These are phyloP conservation scores for Drosophila gunungcola DNA, from an alignment of 1,140 invertebrate species.

Conservation along the genomic window DNA sequence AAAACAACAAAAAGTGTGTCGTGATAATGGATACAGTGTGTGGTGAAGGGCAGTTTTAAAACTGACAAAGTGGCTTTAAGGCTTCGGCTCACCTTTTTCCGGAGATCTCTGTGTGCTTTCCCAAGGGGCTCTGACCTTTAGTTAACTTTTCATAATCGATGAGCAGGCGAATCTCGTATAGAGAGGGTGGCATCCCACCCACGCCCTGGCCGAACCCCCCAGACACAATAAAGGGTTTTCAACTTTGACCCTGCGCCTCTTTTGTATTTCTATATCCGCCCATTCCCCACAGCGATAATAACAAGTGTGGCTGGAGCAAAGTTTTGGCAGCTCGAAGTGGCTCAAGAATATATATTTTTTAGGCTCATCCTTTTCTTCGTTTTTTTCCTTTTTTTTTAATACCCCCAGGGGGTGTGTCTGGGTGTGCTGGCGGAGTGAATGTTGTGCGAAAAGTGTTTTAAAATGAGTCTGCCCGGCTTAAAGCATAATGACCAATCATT, in stretches of 20 bases:
- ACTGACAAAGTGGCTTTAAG: constrained; percentile 28
- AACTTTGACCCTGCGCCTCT: constrained; percentile 74
- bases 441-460: constrained; percentile 44
- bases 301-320: constrained; percentile 61
- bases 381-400: not conserved
- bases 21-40: constrained; percentile 18
- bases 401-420: constrained; percentile 23
- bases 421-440: constrained; percentile 8
- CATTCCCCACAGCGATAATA: constrained; percentile 47
- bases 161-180: constrained; percentile 57
- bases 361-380: constrained; percentile 41
- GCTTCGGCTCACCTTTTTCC: constrained; percentile 15
- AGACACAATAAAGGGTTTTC: constrained; percentile 70
- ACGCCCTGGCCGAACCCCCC: not conserved
- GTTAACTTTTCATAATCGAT: constrained; percentile 78
- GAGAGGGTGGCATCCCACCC: not conserved
- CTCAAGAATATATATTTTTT: constrained; percentile 51
- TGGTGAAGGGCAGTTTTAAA: constrained; percentile 8
- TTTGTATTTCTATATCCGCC: constrained; percentile 39
- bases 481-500: constrained; percentile 30
- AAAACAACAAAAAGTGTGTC: not conserved
- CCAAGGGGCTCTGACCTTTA: constrained; percentile 57
- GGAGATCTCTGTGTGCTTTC: constrained; percentile 12
- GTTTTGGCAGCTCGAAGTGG: constrained; percentile 47
- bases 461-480: constrained; percentile 28